Evolutionary conservation across 2,888 invertebrate genomes (phyloP).

Genomic region (Clepsis dumicolana): DNA sequence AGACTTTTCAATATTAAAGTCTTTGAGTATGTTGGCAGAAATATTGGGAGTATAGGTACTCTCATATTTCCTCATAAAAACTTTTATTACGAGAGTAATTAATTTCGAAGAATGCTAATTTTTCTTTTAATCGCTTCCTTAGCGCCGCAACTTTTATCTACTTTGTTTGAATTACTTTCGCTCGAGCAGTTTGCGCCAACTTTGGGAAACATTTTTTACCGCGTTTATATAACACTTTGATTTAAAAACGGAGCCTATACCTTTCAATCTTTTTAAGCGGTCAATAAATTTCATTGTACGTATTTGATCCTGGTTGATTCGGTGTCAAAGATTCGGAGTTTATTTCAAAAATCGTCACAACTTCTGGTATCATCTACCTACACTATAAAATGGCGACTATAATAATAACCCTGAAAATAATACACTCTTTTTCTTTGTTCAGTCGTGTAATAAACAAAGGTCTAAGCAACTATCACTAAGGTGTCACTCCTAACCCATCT

Average conservation of each 20-base stretch:
- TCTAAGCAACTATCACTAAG: no score
- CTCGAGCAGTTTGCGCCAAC: conserved; percentile 71
- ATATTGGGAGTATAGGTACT: conserved; percentile 68
- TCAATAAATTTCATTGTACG: conserved; percentile 5
- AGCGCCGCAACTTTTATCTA: conserved; percentile 83
- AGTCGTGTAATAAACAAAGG: no score
- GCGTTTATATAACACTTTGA: conserved; percentile 63
- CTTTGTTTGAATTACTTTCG: conserved; percentile 84
- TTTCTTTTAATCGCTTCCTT: conserved; percentile 84
- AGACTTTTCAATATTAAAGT: conserved; percentile 1
- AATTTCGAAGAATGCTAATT: conserved; percentile 84
- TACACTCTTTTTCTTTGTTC: no score
- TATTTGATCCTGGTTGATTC: background rate
- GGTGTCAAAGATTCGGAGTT: background rate
- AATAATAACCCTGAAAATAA: no score
- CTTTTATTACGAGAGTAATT: conserved; percentile 82
- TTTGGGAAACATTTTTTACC: conserved; percentile 67
- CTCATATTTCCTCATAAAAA: conserved; percentile 71
- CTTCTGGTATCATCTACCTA: no score
- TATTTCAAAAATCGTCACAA: background rate
- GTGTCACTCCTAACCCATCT: no score
- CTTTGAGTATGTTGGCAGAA: conserved; percentile 48
- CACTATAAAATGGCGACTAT: no score
- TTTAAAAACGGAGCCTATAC: conserved; percentile 57
- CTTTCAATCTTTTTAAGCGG: conserved; percentile 13